Base-by-base conservation (phyloP, 2,797 vertebrate species). In the Gastrophryne carolinensis region DNA sequence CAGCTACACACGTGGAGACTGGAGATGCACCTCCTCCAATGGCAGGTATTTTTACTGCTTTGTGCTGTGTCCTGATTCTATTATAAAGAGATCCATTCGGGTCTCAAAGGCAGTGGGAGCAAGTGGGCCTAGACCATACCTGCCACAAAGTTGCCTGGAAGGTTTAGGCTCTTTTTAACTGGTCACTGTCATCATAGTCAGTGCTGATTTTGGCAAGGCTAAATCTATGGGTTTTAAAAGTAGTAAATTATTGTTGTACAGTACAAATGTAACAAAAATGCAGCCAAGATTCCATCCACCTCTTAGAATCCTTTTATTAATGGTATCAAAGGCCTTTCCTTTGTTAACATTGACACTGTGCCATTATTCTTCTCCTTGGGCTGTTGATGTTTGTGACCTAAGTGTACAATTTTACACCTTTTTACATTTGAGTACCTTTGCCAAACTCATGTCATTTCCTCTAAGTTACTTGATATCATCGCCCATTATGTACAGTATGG, bases 391-490 rank as follows among this genome's bases (percentile, higher is more conserved):
- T 24, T 61, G 34, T 61, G 32, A 5, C 57, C 21, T 24, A 39
- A 35, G 32, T 65, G 41, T 50, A 4, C 6, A 3, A 17, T 49
- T 65, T 50, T 65, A 65, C 62, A 65, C 62, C 41, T 50, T 50
- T 39, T 65, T 1, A 32, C 7, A 12, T 3, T 65, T 27, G 32
- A 32, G 12, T 65, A 41, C 21, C 24, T 13, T 65, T 65, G 62
- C 44, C 62, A 65, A 50, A 12, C 62, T 65, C 29, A 32, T 65
- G 62, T 50, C 27, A 65, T 50, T 47, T 65, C 44, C 62, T 65
- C 44, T 7, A 49, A 65, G 29, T 23, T 50, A 34, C 11, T 44
- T 32, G 29, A 49, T 49, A 50, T 49, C 3, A 49, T 49, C 62
- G 11, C 44, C 27, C 12, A 32, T 49, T 65, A 65, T 44, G 39